Conservation (phyloP, 2,888 invertebrate species). For the Caenorhabditis japonica region DNA sequence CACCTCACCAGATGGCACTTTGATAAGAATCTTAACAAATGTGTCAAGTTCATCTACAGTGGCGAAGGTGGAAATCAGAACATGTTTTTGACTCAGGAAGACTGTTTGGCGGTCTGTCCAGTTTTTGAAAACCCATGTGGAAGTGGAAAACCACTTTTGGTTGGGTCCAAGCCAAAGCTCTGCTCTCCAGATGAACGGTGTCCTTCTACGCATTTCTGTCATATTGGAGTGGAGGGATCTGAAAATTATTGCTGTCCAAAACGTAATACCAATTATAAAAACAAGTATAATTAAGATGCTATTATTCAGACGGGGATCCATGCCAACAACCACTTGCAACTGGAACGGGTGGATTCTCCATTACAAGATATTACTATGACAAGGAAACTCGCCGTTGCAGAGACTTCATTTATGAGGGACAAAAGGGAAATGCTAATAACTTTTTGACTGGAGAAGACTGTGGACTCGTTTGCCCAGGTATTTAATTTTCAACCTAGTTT, state of each 20-base stretch:
- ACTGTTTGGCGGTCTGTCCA: constrained; percentile 72
- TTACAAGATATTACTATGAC: constrained; percentile 73
- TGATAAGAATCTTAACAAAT: constrained; percentile 61
- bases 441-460: constrained; percentile 73
- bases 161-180: constrained; percentile 62
- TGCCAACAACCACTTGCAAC: constrained; percentile 66
- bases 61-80: constrained; percentile 77
- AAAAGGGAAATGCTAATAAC: constrained; percentile 76
- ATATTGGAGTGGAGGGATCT: constrained; percentile 69
- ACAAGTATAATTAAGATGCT: not conserved
- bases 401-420: constrained; percentile 68
- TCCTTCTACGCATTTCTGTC: constrained; percentile 76
- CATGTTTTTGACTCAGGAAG: constrained; percentile 75
- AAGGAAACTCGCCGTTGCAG: constrained; percentile 64
- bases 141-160: constrained; percentile 63
- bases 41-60: constrained; percentile 73
- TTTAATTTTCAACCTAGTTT: not conserved
- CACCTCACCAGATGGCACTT: constrained; percentile 64
- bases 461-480: constrained; percentile 73
- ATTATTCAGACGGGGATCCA: constrained; percentile 72
- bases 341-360: constrained; percentile 66
- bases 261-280: constrained; percentile 56
- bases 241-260: constrained; percentile 75
- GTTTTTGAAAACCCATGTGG: constrained; percentile 74
- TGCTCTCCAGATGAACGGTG: constrained; percentile 65